Evolutionary conservation across 2,888 invertebrate genomes (phyloP), one percentile per base, ranked within the genome.

Genomic region (Phytoseiulus persimilis): DNA sequence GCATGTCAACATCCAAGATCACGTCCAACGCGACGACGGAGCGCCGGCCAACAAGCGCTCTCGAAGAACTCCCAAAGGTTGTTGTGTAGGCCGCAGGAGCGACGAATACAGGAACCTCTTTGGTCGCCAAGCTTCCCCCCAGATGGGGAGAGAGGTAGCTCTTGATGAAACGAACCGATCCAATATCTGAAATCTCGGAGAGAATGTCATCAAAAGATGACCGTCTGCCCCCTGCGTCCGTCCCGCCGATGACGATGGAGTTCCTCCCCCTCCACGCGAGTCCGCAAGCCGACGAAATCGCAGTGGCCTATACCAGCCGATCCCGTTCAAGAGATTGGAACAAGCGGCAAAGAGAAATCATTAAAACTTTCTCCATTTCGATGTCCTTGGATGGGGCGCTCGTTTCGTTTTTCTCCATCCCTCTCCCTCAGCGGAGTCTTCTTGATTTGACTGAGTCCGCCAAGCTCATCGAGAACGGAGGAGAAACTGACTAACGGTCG

Each of bases 151-250:
- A 6, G 18, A 65, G 65, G 65, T 65, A 14, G 65, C 65, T 65
- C 65, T 65, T 65, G 65, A 65, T 65, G 65, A 23, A 65, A 65
- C 87, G 32, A 87, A 23, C 33, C 31, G 87, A 33, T 45, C 32
- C 87, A 87, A 31, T 87, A 87, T 87, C 87, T 32, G 87, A 45
- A 87, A 33, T 87, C 87, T 87, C 33, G 87, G 87, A 87, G 33
- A 33, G 11, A 87, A 33, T 39, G 33, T 87, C 87, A 87, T 87
- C 87, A 39, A 32, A 32, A 87, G 87, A 87, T 87, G 32, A 33
- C 32, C n/a, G 87, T 65, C 65, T 65, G 65, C 65, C 28, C 65
- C 65, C 23, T 14, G 2, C 65, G 14, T 14, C 18, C 65, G 65
- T 23, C 65, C 18, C 65, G 28, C 18, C 65, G 65, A 65, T 23